These are phyloP conservation scores for Asbolus verrucosus DNA, from an alignment of 1,140 invertebrate genomes.

Conservation along the genomic window DNA sequence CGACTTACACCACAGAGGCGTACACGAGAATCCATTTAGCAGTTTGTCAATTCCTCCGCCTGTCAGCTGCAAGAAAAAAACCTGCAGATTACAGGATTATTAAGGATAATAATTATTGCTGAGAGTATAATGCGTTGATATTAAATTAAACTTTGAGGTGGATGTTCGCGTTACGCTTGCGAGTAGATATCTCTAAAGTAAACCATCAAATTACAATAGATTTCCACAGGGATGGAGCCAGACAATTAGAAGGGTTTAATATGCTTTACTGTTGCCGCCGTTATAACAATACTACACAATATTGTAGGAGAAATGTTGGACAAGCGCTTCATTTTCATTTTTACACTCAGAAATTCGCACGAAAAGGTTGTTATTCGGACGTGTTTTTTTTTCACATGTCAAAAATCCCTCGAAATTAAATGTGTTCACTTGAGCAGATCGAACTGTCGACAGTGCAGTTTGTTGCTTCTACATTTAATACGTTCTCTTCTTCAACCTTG, in stretches of 20 bases:
- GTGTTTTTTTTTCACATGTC: constrained; percentile 7
- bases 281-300: constrained; percentile 33
- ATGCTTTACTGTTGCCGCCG: constrained; percentile 24
- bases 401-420: too few species aligned
- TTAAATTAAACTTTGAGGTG: constrained; percentile 40
- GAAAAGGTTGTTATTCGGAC: background rate
- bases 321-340: constrained; percentile 29
- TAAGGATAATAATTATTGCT: constrained; percentile 23
- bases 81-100: background rate
- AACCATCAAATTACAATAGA: constrained; percentile 44
- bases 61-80: background rate
- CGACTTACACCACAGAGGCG: background rate
- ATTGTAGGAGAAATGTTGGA: constrained; percentile 26
- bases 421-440: too few species aligned
- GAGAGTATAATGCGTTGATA: constrained; percentile 19
- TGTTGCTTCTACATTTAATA: too few species aligned
- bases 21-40: background rate
- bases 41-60: background rate
- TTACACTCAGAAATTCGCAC: constrained; percentile 16
- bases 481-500: too few species aligned
- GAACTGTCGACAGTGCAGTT: too few species aligned
- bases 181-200: constrained; percentile 40
- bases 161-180: constrained; percentile 29
- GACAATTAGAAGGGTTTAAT: constrained; percentile 42
- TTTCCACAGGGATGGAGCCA: constrained; percentile 40